Evolutionary conservation across 2,113 vertebrate species (phyloP), one percentile per base, ranked within the genome.

Genomic region (Ondatra zibethicus): DNA sequence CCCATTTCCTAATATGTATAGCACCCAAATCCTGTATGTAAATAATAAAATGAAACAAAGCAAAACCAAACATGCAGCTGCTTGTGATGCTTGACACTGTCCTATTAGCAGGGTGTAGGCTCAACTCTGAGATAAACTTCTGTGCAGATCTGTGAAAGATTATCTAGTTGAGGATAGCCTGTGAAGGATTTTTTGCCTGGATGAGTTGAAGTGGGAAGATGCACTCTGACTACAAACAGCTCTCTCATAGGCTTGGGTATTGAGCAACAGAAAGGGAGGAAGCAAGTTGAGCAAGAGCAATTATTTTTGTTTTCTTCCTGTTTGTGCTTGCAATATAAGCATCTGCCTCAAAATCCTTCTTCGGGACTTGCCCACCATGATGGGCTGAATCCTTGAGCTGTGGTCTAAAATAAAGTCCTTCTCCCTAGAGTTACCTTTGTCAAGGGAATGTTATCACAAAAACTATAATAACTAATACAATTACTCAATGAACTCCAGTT

Each of bases 341-440:
- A 6, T 17, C 25, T 65, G 27, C 16, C 25, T 85, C 4, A 85
- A 65, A 33, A 42, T 45, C 27, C 27, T 65, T 14, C 25, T 29
- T 29, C 0, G 0, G 14, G 25, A 85, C 39, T 45, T 45, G n/a
- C n/a, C 81, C 3, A 21, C 16, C 14, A 21, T 5, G 7, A 42
- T 19, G 61, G 61, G 8, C 16, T 65, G 82, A 14, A 65, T 2
- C 27, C 61, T 85, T 19, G 27, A 45, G 8, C 58, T 65, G 13
- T 31, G 25, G 16, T 63, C 58, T 45, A 65, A 85, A 33, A 65
- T 65, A 65, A 85, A 65, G 27, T 65, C 29, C 8, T 63, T 84
- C 39, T 65, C 61, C 10, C 16, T 66, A 45, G 19, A 47, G 4
- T 45, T 42, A 25, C 8, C 63, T 16, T 27, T 85, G 25, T 33